phyloP scores from a whole-genome alignment of 1,140 invertebrate genomes.

The Palaemon carinicauda region DNA sequence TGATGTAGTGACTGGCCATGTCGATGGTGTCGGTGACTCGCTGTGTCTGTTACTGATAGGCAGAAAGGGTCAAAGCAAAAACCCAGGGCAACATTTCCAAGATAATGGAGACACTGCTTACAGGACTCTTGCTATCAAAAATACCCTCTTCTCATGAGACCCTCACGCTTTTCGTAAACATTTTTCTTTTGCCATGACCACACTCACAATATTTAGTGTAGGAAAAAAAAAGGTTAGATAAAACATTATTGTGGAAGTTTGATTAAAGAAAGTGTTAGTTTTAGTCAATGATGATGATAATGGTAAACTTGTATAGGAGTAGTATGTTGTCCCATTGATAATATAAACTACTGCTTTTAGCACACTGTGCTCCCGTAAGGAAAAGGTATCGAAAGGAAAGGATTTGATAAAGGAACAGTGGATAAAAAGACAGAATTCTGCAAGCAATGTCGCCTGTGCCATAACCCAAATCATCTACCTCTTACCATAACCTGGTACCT shows the following conservation, averaged over 20 bases:
- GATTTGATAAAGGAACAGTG: too few species aligned
- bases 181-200: background rate
- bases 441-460: slow-evolving; percentile 41
- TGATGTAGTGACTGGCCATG: slow-evolving; percentile 7
- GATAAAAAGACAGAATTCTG: background rate
- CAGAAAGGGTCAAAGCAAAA: background rate
- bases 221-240: too few species aligned
- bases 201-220: too few species aligned
- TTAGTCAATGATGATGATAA: too few species aligned
- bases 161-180: background rate
- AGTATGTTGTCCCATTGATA: too few species aligned
- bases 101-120: slow-evolving; percentile 35
- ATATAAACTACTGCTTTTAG: too few species aligned
- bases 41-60: slow-evolving; percentile 40
- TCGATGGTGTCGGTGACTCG: slow-evolving; percentile 18
- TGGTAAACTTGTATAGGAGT: too few species aligned
- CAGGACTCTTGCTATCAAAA: background rate
- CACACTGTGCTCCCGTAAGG: too few species aligned
- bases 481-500: slow-evolving; percentile 47
- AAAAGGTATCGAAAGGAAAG: too few species aligned
- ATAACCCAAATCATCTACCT: slow-evolving; percentile 48
- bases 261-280: too few species aligned
- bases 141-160: background rate
- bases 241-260: too few species aligned
- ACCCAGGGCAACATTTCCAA: background rate